A percentile compares a stretch with the other conserved stretches of the same genome.
Conservation (phyloP, 35 echinoderm and acorn worm genomes). For the Patiria miniata region DNA sequence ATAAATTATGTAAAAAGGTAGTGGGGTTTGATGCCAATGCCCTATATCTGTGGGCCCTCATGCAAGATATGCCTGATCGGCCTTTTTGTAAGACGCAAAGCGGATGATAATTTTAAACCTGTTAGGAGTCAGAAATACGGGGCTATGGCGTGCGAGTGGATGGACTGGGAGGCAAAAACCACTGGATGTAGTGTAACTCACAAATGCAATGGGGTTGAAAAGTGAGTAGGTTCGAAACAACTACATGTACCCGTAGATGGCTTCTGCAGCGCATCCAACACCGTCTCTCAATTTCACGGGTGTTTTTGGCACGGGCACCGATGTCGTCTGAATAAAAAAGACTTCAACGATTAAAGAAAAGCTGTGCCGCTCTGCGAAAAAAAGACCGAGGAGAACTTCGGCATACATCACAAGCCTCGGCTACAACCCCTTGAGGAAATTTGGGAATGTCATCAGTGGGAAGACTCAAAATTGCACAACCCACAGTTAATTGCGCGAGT, state of each 20-base stretch:
- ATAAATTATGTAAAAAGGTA: slow-evolving; percentile 38
- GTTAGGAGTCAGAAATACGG: slow-evolving; percentile 19
- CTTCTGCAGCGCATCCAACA: slow-evolving; percentile 28
- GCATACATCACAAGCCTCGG: slow-evolving; percentile 31
- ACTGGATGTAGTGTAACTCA: slow-evolving; percentile 11
- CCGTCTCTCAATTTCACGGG: slow-evolving; percentile 53
- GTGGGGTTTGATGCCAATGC: slow-evolving; percentile 71
- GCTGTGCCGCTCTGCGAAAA: background rate
- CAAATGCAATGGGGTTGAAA: slow-evolving; percentile 26
- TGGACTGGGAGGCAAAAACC: slow-evolving; percentile 52
- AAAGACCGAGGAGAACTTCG: slow-evolving; percentile 27
- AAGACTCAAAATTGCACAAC: background rate
- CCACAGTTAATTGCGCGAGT: background rate
- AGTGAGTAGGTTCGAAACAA: slow-evolving; percentile 42
- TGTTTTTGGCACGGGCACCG: slow-evolving; percentile 72
- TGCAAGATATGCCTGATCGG: slow-evolving; percentile 71
- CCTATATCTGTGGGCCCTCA: slow-evolving; percentile 55
- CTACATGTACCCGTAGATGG: slow-evolving; percentile 47
- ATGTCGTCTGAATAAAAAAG: slow-evolving; percentile 33
- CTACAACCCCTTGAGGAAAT: slow-evolving; percentile 18
- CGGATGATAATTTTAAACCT: slow-evolving; percentile 31
- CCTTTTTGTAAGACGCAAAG: slow-evolving; percentile 33
- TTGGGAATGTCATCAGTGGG: slow-evolving; percentile 51
- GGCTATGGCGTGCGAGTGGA: slow-evolving; percentile 20
- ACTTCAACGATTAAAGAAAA: slow-evolving; percentile 14